Evolutionary conservation across 2,113 vertebrate genomes (phyloP).

Genomic region (Probosciger aterrimus): DNA sequence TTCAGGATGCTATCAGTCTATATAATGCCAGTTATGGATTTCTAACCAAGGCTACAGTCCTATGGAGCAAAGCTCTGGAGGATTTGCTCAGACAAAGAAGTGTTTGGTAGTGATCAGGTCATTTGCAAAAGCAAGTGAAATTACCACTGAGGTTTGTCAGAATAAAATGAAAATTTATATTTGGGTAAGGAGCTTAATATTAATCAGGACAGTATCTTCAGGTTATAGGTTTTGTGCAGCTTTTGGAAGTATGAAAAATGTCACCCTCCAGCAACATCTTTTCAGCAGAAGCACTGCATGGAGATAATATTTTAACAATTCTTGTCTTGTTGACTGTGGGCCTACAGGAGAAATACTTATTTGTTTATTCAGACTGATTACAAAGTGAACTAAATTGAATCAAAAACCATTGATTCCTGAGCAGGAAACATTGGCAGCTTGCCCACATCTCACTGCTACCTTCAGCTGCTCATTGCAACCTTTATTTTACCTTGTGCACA

Average conservation of each 20-base stretch:
- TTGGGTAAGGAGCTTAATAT: not conserved
- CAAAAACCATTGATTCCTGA: not conserved
- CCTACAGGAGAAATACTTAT: not conserved
- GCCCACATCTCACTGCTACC: not conserved
- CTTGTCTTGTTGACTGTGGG: not conserved
- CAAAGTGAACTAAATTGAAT: not conserved
- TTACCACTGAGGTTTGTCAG: not conserved
- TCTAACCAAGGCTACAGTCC: not conserved
- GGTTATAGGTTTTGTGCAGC: not conserved
- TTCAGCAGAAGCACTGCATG: not conserved
- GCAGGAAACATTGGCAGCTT: not conserved
- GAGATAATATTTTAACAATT: not conserved
- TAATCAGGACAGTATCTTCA: not conserved
- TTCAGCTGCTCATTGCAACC: not conserved
- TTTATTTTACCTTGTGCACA: not conserved
- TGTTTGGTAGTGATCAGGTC: not conserved
- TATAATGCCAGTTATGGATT: not conserved
- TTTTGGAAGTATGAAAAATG: not conserved
- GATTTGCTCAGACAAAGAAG: not conserved
- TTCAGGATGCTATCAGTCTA: not conserved
- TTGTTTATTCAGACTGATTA: not conserved
- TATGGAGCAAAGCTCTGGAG: not conserved
- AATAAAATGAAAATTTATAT: not conserved
- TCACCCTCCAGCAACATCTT: not conserved
- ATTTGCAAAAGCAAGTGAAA: not conserved